Evolutionary conservation across 2,113 vertebrate genomes (phyloP).

Genomic region (Cariama cristata): DNA sequence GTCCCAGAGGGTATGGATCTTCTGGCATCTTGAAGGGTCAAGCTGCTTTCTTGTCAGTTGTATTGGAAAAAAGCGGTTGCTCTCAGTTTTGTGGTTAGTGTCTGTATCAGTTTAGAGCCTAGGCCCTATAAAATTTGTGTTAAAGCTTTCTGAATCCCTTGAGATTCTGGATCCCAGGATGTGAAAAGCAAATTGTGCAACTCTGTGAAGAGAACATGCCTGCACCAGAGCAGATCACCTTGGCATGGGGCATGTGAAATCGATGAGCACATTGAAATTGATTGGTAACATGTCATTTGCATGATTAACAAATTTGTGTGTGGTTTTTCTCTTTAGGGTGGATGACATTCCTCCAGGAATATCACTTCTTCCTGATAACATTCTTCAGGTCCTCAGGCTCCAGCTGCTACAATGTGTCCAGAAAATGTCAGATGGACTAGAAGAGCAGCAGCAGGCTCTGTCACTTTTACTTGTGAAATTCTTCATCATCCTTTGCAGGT

Average conservation of each 20-base stretch:
- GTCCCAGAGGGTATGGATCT: not conserved
- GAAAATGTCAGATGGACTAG: conserved; percentile 92
- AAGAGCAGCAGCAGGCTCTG: conserved; percentile 91
- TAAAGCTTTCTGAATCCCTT: not conserved
- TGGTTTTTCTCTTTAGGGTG: conserved; percentile 76
- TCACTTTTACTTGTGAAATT: conserved; percentile 94
- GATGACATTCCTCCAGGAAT: conserved; percentile 93
- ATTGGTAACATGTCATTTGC: not conserved
- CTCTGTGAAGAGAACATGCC: not conserved
- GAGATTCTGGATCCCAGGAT: not conserved
- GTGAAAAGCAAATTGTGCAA: not conserved
- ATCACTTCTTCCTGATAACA: conserved; percentile 95
- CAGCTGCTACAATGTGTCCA: conserved; percentile 96
- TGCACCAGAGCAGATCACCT: too few relatives aligned
- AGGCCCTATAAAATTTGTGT: not conserved
- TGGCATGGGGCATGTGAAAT: too few relatives aligned
- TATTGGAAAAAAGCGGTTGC: not conserved
- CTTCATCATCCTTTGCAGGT: conserved; percentile 98
- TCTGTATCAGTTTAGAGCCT: not conserved
- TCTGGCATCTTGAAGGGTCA: not conserved
- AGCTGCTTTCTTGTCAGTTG: not conserved
- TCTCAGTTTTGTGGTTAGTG: not conserved
- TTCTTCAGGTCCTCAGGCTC: conserved; percentile 93
- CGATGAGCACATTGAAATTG: not conserved
- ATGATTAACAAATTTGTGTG: not conserved